Base-by-base conservation (phyloP, 2,888 invertebrate genomes). In the Clunio marinus region DNA sequence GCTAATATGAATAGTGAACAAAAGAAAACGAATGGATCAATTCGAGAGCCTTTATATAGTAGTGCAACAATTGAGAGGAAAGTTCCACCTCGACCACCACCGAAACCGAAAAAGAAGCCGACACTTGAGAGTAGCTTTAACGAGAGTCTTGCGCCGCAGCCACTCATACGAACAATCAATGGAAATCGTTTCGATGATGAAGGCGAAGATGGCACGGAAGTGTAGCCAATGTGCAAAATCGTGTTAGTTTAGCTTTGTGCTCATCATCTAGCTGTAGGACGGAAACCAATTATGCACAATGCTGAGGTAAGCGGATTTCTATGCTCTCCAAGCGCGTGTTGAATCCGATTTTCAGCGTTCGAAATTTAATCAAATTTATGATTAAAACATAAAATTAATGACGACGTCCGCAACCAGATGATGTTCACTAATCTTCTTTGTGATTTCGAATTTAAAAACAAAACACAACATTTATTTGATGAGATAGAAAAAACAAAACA, bases 151-250 rank as follows among this genome's bases (percentile, higher is more conserved):
- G 20, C 51, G 20, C n/a, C 17, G 45, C 51, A n/a, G 17, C 51
- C 15, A 2, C 10, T n/a, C 2, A 37, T 60, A 25, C 51, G 41
- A 17, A 76, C 76, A 45, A 86, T 78, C 70, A 86, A 83, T 73
- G 89, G 89, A 73, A 90, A 91, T 70, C 79, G 91, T 71, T 91
- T 91, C 75, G 91, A 92, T 76, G 92, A 92, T 76, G 92, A 92
- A 79, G 90, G 91, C 27, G 92, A 92, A 76, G 91, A 92, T 73
- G 92, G 92, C 1, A 63, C 63, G 3, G 63, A 63, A 46, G 63
- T 63, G 24, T 63, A 63, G 46, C 63, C 27, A 15, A 63, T 27
- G 63, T 63, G 63, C 28, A 63, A 46, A 63, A 37, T 45, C 46
- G 63, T 62, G 22, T 46, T 63, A 37, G 63, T 63, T 15, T 63